A percentile compares a stretch with the other conserved stretches of the same genome.
phyloP scores from a whole-genome alignment of 2,113 vertebrate species.

The Oxyura jamaicensis region DNA sequence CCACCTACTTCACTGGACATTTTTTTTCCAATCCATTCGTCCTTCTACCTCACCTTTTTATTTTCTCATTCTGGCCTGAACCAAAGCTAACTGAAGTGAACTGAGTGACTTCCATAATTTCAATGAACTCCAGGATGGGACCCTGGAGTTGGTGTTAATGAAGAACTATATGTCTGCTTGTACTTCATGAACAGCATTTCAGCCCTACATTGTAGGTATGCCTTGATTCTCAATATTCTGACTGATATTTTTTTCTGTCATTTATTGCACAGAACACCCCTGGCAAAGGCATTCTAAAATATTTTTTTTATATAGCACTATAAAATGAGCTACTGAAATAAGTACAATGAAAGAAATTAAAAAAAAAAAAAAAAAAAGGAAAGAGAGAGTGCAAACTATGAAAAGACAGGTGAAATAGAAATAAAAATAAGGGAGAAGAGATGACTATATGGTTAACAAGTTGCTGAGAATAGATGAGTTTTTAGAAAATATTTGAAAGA shows the following conservation, averaged over 20 bases:
- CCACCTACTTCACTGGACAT: not conserved
- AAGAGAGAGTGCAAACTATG: not conserved
- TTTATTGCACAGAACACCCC: not conserved
- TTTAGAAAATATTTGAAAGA: conserved; percentile 49
- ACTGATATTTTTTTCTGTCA: not conserved
- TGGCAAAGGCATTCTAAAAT: not conserved
- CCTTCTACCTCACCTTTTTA: not conserved
- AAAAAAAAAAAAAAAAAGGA: not conserved
- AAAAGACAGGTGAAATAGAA: conserved; percentile 24
- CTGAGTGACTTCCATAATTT: not conserved
- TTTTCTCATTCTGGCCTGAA: not conserved
- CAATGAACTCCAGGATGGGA: not conserved
- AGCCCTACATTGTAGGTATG: not conserved
- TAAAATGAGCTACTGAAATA: not conserved
- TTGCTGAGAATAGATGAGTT: conserved; percentile 33
- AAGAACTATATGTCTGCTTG: not conserved
- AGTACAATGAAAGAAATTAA: not conserved
- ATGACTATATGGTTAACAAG: not conserved
- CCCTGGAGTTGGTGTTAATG: not conserved
- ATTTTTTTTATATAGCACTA: not conserved
- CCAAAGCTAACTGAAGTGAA: not conserved
- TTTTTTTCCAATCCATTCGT: not conserved
- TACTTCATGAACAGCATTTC: not conserved
- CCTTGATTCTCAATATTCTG: not conserved
- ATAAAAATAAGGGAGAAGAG: not conserved